Evolutionary conservation across 2,888 invertebrate genomes (phyloP).

Genomic region (Sphecodes monilicornis): DNA sequence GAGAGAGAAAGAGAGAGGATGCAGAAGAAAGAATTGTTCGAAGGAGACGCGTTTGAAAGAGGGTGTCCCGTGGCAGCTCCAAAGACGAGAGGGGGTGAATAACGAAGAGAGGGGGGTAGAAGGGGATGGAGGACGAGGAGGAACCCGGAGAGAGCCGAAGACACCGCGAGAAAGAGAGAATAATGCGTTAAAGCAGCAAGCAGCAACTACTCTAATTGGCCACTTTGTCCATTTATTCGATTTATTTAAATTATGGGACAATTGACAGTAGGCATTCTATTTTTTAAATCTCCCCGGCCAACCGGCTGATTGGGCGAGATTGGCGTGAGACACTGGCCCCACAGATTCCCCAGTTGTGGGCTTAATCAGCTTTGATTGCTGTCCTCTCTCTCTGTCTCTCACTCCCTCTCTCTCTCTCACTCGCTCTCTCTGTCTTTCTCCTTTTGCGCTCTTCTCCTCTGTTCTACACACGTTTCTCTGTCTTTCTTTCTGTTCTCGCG

Average conservation of each 20-base stretch:
- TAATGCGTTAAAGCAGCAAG: conserved; percentile 81
- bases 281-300: conserved; percentile 84
- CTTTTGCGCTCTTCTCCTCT: conserved; percentile 65
- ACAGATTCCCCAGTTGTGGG: conserved; percentile 85
- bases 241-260: conserved; percentile 85
- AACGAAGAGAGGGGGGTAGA: conserved; percentile 42
- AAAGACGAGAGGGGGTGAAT: conserved; percentile 13
- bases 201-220: conserved; percentile 84
- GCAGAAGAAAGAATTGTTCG: conserved; percentile 34
- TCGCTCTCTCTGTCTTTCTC: conserved; percentile 43
- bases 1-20: not conserved
- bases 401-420: conserved; percentile 42
- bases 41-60: conserved; percentile 44
- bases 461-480: conserved; percentile 45
- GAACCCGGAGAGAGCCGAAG: conserved; percentile 64
- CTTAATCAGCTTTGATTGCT: conserved; percentile 85
- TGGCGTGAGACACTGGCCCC: conserved; percentile 85
- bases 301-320: conserved; percentile 84
- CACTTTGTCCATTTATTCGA: conserved; percentile 85
- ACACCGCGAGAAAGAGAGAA: conserved; percentile 77
- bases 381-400: conserved; percentile 69
- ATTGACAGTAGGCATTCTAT: conserved; percentile 85
- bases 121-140: conserved; percentile 22
- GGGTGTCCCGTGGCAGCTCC: conserved; percentile 10
- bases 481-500: conserved; percentile 35